Evolutionary conservation across 1,140 invertebrate species (phyloP).

Genomic region (Acyrthosiphon pisum): DNA sequence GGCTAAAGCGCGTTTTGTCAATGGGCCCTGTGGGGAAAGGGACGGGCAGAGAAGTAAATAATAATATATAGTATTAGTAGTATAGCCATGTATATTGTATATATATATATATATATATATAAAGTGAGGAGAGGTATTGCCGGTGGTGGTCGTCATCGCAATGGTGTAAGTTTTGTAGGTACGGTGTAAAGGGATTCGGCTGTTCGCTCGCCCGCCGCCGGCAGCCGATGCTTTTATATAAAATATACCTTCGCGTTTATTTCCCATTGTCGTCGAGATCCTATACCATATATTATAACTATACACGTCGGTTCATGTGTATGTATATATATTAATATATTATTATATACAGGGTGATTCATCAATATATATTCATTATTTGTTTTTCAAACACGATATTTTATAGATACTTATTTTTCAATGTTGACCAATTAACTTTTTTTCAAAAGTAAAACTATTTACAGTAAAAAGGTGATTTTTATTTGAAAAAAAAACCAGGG

Average conservation of each 20-base stretch:
- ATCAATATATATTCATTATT: not conserved
- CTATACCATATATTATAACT: not conserved
- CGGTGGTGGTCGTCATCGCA: not conserved
- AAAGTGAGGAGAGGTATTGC: not conserved
- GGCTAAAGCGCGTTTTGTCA: not conserved
- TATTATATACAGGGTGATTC: not conserved
- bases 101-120: not conserved
- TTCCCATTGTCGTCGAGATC: not conserved
- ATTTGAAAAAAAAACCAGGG: too few relatives aligned
- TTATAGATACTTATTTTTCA: too few relatives aligned
- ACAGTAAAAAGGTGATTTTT: too few relatives aligned
- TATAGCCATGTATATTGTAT: not conserved
- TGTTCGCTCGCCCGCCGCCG: not conserved
- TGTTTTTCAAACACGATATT: too few relatives aligned
- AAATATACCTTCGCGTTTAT: not conserved
- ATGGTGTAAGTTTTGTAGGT: not conserved
- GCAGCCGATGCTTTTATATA: not conserved
- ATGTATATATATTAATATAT: not conserved
- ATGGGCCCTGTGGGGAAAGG: not conserved
- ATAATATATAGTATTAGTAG: constrained; percentile 14
- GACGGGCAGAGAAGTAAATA: not conserved
- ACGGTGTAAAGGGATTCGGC: not conserved
- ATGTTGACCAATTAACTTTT: too few relatives aligned
- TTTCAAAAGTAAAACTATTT: too few relatives aligned
- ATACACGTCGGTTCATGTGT: not conserved